phyloP scores from a whole-genome alignment of 2,888 invertebrate species.

The Eristalis pertinax region DNA sequence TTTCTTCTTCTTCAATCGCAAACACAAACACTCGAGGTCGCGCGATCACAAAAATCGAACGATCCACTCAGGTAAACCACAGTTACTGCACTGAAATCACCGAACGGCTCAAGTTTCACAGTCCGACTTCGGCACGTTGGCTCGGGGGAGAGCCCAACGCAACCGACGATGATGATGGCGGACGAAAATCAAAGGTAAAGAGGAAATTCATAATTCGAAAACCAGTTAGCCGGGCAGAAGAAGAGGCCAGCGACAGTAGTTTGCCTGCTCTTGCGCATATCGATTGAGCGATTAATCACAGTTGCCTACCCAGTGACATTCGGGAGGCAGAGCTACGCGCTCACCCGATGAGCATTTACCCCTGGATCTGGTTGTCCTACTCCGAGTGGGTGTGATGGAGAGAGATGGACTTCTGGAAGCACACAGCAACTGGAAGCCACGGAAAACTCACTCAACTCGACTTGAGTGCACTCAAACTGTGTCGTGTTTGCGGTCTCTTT shows the following conservation, averaged over 20 bases:
- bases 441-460: neutral
- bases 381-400: constrained; percentile 10
- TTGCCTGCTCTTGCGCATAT: constrained; percentile 74
- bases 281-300: constrained; percentile 74
- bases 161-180: constrained; percentile 63
- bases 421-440: constrained; percentile 3
- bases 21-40: constrained; percentile 44
- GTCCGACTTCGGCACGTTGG: constrained; percentile 57
- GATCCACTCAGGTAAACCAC: constrained; percentile 80
- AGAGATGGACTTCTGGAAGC: constrained; percentile 28
- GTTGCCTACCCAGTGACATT: constrained; percentile 73
- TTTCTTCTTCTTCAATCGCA: constrained; percentile 35
- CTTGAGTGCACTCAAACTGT: constrained; percentile 29
- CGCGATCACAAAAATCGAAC: constrained; percentile 73
- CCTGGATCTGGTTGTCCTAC: constrained; percentile 14
- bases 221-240: constrained; percentile 43
- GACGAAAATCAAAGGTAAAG: constrained; percentile 72
- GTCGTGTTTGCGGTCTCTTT: constrained; percentile 15
- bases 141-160: constrained; percentile 55
- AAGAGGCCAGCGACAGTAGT: constrained; percentile 52
- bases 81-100: constrained; percentile 79
- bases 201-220: constrained; percentile 54
- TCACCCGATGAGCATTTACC: constrained; percentile 73
- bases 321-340: constrained; percentile 78
- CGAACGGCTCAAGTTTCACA: constrained; percentile 78